Conservation (phyloP, 92 coral and sea anemone species). For the Umimayanthus chanpuru region DNA sequence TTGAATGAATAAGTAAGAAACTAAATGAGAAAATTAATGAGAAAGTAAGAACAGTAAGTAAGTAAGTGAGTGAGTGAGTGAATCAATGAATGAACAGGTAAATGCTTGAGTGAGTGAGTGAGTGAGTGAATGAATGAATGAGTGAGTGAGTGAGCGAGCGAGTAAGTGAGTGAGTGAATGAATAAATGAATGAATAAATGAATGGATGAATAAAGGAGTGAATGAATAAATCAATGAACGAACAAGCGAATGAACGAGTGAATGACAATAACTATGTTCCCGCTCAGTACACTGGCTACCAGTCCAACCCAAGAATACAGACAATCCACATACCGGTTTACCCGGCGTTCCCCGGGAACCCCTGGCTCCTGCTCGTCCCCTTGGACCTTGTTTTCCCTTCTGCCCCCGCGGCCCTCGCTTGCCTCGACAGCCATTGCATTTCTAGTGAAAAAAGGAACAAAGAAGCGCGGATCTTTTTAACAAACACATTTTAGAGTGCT, state of each 20-base stretch:
- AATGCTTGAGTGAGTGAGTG: background rate
- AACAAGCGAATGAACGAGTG: background rate
- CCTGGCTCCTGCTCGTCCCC: slow-evolving; percentile 71
- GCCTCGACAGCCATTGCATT: slow-evolving; percentile 75
- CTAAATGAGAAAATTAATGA: no score
- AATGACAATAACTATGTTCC: no score
- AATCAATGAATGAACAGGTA: background rate
- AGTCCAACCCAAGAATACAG: background rate
- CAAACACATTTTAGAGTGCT: background rate
- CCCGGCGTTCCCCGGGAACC: slow-evolving; percentile 75
- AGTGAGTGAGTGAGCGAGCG: background rate
- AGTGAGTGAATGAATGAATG: background rate
- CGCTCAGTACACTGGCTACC: no score
- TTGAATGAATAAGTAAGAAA: no score
- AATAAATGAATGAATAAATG: no score
- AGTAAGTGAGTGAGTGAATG: background rate
- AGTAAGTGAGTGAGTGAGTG: background rate
- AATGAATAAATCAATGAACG: background rate
- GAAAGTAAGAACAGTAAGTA: background rate
- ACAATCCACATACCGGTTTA: background rate
- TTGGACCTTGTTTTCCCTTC: slow-evolving; percentile 75
- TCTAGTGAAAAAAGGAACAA: slow-evolving; percentile 1
- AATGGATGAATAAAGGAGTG: no score
- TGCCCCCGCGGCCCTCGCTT: slow-evolving; percentile 85
- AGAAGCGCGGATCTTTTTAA: no score